Evolutionary conservation across 2,113 vertebrate species (phyloP).

Genomic region (Macquaria australasica): DNA sequence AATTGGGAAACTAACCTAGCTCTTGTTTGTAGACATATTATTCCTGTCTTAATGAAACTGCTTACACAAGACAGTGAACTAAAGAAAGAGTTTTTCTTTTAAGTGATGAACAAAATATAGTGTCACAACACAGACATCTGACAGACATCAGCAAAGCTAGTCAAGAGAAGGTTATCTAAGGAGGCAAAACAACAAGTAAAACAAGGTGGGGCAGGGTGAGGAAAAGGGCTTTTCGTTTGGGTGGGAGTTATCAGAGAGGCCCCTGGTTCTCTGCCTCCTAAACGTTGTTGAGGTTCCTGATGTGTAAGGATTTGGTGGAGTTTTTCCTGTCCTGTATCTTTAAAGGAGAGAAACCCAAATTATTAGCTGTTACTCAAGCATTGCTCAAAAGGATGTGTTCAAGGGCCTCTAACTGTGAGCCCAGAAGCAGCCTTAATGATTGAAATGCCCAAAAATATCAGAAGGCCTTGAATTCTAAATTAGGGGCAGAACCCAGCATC

Average conservation of each 20-base stretch:
- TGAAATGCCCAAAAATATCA: constrained; percentile 40
- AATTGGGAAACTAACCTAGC: background rate
- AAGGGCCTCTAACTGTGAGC: constrained; percentile 20
- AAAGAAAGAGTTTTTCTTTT: background rate
- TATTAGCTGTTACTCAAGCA: constrained; percentile 56
- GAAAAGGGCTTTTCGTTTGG: constrained; percentile 34
- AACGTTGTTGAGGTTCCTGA: constrained; percentile 63
- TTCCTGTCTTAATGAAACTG: background rate
- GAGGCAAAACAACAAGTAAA: constrained; percentile 25
- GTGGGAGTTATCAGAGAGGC: constrained; percentile 41
- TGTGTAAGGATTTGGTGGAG: constrained; percentile 68
- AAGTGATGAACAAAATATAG: background rate
- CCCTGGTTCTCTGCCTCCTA: constrained; percentile 45
- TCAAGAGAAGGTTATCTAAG: constrained; percentile 22
- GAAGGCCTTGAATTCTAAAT: constrained; percentile 42
- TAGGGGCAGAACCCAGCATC: background rate
- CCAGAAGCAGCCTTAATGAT: background rate
- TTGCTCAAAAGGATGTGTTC: constrained; percentile 49
- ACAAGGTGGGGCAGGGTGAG: constrained; percentile 29
- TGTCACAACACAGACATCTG: background rate
- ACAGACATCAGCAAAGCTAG: background rate
- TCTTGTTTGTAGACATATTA: background rate
- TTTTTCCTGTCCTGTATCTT: constrained; percentile 73
- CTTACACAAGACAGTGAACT: background rate
- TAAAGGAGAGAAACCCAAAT: constrained; percentile 46